phyloP scores from a whole-genome alignment of 2,113 vertebrate species.

The Nestor notabilis region DNA sequence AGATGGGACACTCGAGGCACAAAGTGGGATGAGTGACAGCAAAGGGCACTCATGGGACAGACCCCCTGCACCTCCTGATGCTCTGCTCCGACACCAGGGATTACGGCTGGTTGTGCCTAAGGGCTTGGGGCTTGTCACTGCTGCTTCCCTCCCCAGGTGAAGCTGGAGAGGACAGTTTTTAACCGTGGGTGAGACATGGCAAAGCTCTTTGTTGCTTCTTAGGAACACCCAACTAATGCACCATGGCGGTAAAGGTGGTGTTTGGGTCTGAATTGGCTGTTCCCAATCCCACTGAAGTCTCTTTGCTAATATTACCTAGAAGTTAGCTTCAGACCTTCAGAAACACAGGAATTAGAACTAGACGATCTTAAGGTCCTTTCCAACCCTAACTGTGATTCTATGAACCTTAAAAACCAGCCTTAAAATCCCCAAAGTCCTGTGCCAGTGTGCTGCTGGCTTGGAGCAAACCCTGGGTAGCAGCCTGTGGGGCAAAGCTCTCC shows the following conservation, averaged over 20 bases:
- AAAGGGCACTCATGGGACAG: neutral
- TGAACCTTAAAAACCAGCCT: neutral
- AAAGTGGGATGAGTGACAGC: neutral
- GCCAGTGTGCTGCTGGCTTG: neutral
- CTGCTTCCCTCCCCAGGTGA: neutral
- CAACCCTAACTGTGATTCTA: neutral
- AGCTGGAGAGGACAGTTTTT: neutral
- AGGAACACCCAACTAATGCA: neutral
- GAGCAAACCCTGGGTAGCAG: neutral
- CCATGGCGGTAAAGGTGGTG: accelerated
- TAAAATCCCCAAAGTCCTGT: neutral
- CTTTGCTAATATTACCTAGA: neutral
- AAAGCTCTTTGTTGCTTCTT: neutral
- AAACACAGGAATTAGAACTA: neutral
- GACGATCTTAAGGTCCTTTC: neutral
- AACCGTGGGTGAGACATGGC: neutral
- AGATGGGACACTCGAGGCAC: neutral
- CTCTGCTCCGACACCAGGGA: neutral
- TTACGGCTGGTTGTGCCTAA: neutral
- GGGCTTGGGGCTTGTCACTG: neutral
- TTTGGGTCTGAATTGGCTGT: neutral
- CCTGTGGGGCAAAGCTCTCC: neutral
- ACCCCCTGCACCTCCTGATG: neutral
- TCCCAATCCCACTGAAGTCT: accelerated
- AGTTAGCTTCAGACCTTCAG: neutral